These are phyloP conservation scores for Naja naja DNA, from an alignment of 2,113 vertebrate species.

Conservation along the genomic window DNA sequence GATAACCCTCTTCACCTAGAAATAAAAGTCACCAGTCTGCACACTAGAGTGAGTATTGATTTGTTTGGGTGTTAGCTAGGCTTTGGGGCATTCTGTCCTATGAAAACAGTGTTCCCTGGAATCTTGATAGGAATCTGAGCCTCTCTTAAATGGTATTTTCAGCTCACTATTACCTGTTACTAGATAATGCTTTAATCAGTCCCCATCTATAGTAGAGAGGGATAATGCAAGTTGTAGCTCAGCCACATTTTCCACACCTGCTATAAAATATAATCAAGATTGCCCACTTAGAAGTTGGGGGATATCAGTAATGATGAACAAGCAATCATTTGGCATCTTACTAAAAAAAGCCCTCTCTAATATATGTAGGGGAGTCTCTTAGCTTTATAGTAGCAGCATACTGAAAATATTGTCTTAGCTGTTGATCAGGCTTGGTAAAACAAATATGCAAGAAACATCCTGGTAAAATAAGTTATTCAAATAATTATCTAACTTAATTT, in stretches of 20 bases:
- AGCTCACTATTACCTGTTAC: background rate
- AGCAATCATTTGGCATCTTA: background rate
- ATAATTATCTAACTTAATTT: background rate
- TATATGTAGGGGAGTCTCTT: background rate
- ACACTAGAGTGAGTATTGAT: background rate
- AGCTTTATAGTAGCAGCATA: background rate
- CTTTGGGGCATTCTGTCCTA: background rate
- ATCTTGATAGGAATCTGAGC: background rate
- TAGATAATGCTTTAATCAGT: background rate
- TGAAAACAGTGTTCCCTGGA: background rate
- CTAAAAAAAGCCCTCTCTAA: background rate
- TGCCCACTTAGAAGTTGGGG: background rate
- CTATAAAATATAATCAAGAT: background rate
- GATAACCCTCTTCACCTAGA: background rate
- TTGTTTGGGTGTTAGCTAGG: background rate
- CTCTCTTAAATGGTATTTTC: background rate
- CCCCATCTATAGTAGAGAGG: background rate
- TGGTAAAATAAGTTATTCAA: background rate
- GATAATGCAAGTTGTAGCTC: background rate
- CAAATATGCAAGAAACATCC: background rate
- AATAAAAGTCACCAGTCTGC: background rate
- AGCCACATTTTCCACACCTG: no score
- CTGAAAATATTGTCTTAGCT: background rate
- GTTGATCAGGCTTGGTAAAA: background rate
- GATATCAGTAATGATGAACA: background rate